Conservation (phyloP, 2,797 vertebrate species). For the Prunella strophiata region DNA sequence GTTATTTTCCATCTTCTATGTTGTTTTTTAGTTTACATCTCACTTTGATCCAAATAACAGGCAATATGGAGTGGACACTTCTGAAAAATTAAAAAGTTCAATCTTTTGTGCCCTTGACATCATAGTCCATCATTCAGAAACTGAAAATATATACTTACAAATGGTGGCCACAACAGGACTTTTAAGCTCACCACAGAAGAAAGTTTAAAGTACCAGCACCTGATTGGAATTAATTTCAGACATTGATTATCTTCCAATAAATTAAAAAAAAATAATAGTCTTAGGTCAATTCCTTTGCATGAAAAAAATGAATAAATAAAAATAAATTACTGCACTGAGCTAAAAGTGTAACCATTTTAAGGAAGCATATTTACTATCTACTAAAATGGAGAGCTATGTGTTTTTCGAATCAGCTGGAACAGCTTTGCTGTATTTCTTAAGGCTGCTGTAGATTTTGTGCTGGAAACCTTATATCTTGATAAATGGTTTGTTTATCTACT, state of each 20-base stretch:
- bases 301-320: background rate
- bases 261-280: background rate
- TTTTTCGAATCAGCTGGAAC: background rate
- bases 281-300: background rate
- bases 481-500: conserved; percentile 28
- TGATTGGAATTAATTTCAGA: background rate
- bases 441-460: background rate
- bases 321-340: background rate
- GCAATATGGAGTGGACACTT: background rate
- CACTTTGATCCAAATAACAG: background rate
- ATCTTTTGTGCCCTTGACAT: background rate
- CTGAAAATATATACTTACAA: background rate
- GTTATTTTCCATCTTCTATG: background rate
- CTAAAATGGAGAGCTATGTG: background rate
- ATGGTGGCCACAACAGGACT: background rate
- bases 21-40: background rate
- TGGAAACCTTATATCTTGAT: background rate
- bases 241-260: background rate
- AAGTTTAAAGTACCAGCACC: background rate
- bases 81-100: background rate
- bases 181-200: background rate
- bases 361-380: background rate
- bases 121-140: background rate
- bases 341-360: background rate
- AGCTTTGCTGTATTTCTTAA: background rate